phyloP scores from a whole-genome alignment of 2,113 vertebrate genomes.

The Conger conger region DNA sequence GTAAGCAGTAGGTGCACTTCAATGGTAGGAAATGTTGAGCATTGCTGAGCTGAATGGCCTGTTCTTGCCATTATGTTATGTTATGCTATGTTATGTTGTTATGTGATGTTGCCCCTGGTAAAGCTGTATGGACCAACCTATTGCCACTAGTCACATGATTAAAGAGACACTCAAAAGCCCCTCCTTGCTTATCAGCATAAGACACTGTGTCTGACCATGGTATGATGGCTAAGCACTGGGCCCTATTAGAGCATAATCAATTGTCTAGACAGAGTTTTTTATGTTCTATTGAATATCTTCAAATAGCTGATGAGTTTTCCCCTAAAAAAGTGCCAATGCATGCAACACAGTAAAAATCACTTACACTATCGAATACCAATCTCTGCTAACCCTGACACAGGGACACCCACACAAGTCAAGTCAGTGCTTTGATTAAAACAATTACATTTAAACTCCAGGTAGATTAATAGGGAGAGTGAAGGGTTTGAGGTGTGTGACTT shows the following conservation, averaged over 20 bases:
- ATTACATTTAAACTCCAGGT: not conserved
- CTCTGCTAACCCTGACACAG: not conserved
- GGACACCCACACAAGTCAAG: not conserved
- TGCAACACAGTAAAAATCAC: constrained; percentile 39
- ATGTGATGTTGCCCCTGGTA: not conserved
- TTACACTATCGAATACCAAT: constrained; percentile 13
- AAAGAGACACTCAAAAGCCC: not conserved
- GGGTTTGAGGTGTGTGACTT: not conserved
- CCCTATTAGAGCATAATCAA: constrained; percentile 41
- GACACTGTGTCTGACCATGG: not conserved
- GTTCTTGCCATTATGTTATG: too few species aligned
- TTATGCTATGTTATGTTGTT: too few species aligned
- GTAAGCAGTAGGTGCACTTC: too few species aligned
- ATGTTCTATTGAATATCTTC: constrained; percentile 25
- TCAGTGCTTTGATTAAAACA: constrained; percentile 16
- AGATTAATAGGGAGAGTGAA: not conserved
- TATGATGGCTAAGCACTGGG: not conserved
- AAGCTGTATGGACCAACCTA: not conserved
- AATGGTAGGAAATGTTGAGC: too few species aligned
- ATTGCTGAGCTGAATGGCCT: too few species aligned
- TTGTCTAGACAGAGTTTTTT: constrained; percentile 38
- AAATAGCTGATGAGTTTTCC: constrained; percentile 34
- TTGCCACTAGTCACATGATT: not conserved
- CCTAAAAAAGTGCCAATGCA: constrained; percentile 32
- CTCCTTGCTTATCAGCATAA: not conserved